Conservation (phyloP, 2,113 vertebrate genomes). For the Gila orcuttii region DNA sequence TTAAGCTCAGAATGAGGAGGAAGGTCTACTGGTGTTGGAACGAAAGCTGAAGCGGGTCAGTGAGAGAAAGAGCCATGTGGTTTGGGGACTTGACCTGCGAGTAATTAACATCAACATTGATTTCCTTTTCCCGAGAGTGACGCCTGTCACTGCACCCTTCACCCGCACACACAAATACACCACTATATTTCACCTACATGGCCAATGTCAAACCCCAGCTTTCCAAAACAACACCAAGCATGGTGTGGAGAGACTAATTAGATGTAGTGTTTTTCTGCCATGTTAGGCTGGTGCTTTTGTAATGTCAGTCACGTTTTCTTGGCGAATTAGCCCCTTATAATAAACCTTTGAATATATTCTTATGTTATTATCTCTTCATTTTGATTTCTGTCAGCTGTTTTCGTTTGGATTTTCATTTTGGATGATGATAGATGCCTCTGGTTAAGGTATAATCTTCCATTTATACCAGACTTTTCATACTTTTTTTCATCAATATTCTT, state of each 20-base stretch:
- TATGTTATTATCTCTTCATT: background rate
- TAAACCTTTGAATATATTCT: background rate
- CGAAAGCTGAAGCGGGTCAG: slow-evolving; percentile 50
- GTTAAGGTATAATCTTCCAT: background rate
- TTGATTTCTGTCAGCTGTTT: background rate
- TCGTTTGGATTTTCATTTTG: background rate
- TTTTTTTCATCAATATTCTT: background rate
- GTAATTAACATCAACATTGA: slow-evolving; percentile 82
- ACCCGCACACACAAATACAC: slow-evolving; percentile 54
- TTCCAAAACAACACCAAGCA: slow-evolving; percentile 52
- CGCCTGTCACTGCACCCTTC: slow-evolving; percentile 76
- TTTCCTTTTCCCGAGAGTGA: slow-evolving; percentile 80
- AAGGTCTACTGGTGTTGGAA: background rate
- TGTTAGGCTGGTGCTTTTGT: slow-evolving; percentile 34
- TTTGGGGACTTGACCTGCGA: slow-evolving; percentile 76
- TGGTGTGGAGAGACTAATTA: slow-evolving; percentile 55
- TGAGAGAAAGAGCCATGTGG: slow-evolving; percentile 58
- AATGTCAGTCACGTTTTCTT: slow-evolving; percentile 37
- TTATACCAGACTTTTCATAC: background rate
- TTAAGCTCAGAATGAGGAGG: background rate
- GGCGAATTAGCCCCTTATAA: background rate
- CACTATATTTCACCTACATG: slow-evolving; percentile 72
- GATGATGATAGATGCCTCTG: background rate
- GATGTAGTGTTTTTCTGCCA: slow-evolving; percentile 39
- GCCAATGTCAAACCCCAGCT: slow-evolving; percentile 56